These are phyloP conservation scores for Montifringilla adamsi DNA, from an alignment of 2,113 vertebrate genomes.

Conservation along the genomic window DNA sequence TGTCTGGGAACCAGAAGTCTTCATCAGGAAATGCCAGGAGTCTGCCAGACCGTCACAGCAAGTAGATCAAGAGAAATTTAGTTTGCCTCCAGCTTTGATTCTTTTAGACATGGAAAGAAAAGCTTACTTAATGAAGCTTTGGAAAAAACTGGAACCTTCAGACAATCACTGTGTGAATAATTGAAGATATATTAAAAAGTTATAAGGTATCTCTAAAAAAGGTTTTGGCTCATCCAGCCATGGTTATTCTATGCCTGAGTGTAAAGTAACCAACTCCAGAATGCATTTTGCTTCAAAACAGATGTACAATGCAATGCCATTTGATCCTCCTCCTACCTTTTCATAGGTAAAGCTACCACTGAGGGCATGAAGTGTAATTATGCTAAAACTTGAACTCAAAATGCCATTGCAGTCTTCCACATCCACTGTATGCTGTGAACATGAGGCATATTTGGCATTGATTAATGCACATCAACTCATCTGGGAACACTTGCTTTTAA, in stretches of 20 bases:
- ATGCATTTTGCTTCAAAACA: conserved; percentile 68
- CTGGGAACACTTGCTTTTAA: conserved; percentile 2
- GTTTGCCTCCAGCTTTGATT: neutral
- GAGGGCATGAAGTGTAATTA: conserved; percentile 75
- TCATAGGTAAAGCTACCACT: conserved; percentile 59
- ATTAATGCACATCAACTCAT: conserved; percentile 32
- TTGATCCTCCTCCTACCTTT: conserved; percentile 70
- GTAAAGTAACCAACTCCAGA: conserved; percentile 65
- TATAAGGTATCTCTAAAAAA: conserved; percentile 31
- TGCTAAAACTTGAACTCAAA: conserved; percentile 52
- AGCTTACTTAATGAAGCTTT: neutral
- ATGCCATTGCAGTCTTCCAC: conserved; percentile 35
- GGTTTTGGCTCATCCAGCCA: conserved; percentile 39
- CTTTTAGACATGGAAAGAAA: neutral
- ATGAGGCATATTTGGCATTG: conserved; percentile 31
- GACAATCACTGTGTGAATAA: conserved; percentile 55
- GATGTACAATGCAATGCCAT: conserved; percentile 67
- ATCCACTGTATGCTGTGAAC: neutral
- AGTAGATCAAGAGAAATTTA: neutral
- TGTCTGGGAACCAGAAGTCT: neutral
- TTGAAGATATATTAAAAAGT: conserved; percentile 58
- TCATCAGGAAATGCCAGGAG: neutral
- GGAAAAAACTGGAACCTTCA: conserved; percentile 2
- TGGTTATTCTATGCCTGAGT: conserved; percentile 61
- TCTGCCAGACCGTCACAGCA: neutral